Evolutionary conservation across 2,113 vertebrate species (phyloP), one percentile per base, ranked within the genome.

Genomic region (Xerus inauris): DNA sequence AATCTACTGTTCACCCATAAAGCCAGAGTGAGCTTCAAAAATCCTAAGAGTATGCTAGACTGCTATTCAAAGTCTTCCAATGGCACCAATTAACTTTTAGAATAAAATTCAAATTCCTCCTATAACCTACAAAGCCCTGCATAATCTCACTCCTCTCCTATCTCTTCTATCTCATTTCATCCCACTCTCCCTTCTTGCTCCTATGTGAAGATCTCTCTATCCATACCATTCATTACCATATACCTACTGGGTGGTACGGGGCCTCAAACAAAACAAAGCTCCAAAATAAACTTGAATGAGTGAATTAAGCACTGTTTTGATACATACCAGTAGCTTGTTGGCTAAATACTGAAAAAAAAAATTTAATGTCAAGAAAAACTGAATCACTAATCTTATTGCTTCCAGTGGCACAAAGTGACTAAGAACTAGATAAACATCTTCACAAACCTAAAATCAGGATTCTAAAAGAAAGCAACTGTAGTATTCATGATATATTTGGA

Each of bases 391-490:
- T 81, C 38, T 85, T 67, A 85, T 19, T 81, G 64, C 28, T 79
- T 67, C 6, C 62, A 88, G 32, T 30, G 26, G 32, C 14, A 64
- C 64, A 71, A 84, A 94, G 14, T 62, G 28, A 28, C 71, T 91
- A 83, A 81, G 24, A 94, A 75, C 71, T 28, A n/a, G 24, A 91
- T 72, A 64, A 64, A 64, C 22, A 22, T 24, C 17, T 47, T 95
- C 62, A 91, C n/a, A 87, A 94, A 59, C 35, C 35, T 67, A 88
- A 89, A 49, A 26, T 45, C 7, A 89, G 6, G 11, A 88, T 71
- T 95, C 94, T 93, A 81, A 77, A 93, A 47, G 35, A 93, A 94
- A 77, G 28, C 17, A 75, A 71, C 6, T 75, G n/a, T 6, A 72
- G 35, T 28, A 83, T 62, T 89, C 42, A 26, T 47, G 35, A 67